phyloP scores from a whole-genome alignment of 2,113 vertebrate genomes.

The Puntigrus tetrazona region DNA sequence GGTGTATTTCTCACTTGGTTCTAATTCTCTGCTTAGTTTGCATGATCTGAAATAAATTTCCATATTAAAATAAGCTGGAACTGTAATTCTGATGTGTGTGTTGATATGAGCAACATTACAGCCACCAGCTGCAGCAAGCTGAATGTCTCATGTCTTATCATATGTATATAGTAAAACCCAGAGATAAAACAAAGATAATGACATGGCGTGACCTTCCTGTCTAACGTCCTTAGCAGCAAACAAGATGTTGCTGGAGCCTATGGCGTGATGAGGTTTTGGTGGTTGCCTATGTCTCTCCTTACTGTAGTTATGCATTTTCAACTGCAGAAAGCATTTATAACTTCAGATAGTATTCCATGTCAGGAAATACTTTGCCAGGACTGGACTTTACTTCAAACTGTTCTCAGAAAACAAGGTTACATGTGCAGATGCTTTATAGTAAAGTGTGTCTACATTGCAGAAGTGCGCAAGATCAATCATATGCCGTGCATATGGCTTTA shows the following conservation, averaged over 20 bases:
- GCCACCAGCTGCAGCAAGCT: neutral
- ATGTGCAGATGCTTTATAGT: conserved; percentile 26
- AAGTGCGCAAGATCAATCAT: neutral
- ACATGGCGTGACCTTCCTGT: neutral
- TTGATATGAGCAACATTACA: neutral
- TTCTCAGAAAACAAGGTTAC: conserved; percentile 9
- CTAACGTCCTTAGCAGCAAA: neutral
- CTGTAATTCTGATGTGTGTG: neutral
- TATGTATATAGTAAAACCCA: conserved; percentile 18
- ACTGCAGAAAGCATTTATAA: neutral
- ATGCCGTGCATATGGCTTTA: conserved; percentile 6
- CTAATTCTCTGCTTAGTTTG: neutral
- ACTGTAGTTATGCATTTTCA: conserved; percentile 1
- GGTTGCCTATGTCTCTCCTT: neutral
- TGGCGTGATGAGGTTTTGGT: conserved; percentile 31
- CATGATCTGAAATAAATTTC: neutral
- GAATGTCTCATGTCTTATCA: neutral
- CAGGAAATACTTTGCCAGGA: neutral
- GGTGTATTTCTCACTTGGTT: neutral
- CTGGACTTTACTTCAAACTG: neutral
- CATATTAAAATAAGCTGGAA: neutral
- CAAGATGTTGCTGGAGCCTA: neutral
- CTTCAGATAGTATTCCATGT: neutral
- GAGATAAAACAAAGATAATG: neutral
- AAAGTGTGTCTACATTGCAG: conserved; percentile 16